Evolutionary conservation across 23 tunicate genomes (phyloP), one percentile per base, ranked within the genome.

Genomic region (Ciona savignyi): DNA sequence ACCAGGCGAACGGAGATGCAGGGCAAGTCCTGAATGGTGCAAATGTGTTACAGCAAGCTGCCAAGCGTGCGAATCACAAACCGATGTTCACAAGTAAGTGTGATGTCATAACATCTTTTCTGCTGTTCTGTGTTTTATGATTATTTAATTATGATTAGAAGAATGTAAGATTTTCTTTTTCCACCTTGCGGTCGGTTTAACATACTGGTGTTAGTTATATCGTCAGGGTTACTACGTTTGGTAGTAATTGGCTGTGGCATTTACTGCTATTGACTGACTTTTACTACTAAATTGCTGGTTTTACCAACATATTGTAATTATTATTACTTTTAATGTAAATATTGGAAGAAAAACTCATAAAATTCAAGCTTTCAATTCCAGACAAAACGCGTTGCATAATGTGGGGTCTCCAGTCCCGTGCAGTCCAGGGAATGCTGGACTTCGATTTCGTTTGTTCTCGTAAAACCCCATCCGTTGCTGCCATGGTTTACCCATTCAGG

Each of bases 401-500:
- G 2, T 95, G 99, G 99, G 99, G 99, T 22, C 61, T 95, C 19
- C 99, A 95, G 72, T 71, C 95, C 9, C 66, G 93, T 11, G 99
- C 99, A 33, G 99, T 95, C 15, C 99, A 95, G 34, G 86, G 99
- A 60, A 95, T 95, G 99, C 35, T 95, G 77, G 99, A 95, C 73
- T 95, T 95, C 70, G 99, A 95, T 70, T 95, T 95, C 61, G 96
- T 95, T 60, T 95, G 99, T 77, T 83, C 90, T 19, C 74, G 99
- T 32, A 95, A 95, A 70, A 0, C 66, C 9, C 99, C 99, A 1
- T 95, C 99, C 1, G 99, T 89, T 31, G 99, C 95, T 29, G 96
- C 96, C 23, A 78, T 91, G 92, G 99, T 95, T 27, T 95, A 95
- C 74, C 99, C 99, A 48, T 95, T 95, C 82, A 89, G 72, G 98